Percentiles rank a stretch among this genome's conserved stretches.
These are phyloP conservation scores for Sapayoa aenigma DNA, from an alignment of 2,113 vertebrate genomes.

Conservation along the genomic window DNA sequence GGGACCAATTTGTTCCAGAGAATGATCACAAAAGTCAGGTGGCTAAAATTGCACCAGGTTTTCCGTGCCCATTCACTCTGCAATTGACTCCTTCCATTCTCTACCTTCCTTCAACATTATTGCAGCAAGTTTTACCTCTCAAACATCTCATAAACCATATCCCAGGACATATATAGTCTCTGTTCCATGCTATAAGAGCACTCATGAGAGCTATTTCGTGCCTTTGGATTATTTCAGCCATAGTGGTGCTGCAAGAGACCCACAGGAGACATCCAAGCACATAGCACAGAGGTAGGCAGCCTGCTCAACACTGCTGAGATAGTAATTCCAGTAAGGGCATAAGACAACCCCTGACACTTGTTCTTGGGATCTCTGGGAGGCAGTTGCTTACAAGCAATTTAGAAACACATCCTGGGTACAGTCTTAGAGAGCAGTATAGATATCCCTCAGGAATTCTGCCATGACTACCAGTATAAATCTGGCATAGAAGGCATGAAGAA, in stretches of 20 bases:
- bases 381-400: neutral
- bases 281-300: neutral
- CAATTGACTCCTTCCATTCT: rapidly evolving
- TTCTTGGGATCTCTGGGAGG: neutral
- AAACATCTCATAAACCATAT: neutral
- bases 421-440: neutral
- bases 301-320: neutral
- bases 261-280: neutral
- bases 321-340: neutral
- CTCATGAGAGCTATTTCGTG: neutral
- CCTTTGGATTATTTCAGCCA: conserved; percentile 4
- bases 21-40: neutral
- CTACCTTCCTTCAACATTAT: neutral
- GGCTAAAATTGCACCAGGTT: neutral
- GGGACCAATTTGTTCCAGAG: neutral
- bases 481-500: neutral
- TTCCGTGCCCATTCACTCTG: neutral
- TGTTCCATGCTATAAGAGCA: neutral
- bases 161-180: neutral
- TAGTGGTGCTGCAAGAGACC: neutral
- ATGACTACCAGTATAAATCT: neutral
- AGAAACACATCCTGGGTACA: neutral
- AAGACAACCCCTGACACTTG: neutral
- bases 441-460: neutral
- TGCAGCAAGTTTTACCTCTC: neutral